Base-by-base conservation (phyloP, 2,113 vertebrate species). In the Pyxicephalus adspersus region DNA sequence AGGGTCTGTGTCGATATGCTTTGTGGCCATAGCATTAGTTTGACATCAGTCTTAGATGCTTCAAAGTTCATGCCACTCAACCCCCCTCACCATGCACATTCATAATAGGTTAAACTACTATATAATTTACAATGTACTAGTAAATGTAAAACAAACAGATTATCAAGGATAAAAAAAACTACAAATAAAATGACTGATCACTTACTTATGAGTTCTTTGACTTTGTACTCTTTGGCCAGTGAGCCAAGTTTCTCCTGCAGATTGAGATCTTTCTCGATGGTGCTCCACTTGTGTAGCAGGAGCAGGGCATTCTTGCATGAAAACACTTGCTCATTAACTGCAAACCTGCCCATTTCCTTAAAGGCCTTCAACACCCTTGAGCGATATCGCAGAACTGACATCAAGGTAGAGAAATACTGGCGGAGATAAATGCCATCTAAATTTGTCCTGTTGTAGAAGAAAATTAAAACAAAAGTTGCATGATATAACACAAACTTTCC, bases 251-350 rank as follows among this genome's bases (percentile, higher is more conserved):
- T 90, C 34, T 89, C 80, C 2, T 94, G 91, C 3, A 97, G 89
- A 0, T 78, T 60, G 3, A 58, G 18, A 70, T 94, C 89, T 22
- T 65, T 87, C 60, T 87, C 85, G 0, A 94, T 19, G 18, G 92
- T 57, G 75, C 94, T 93, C 97, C 96, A 98, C 82, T 91, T 93
- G 15, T 92, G 90, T 67, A 98, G 88, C 83, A 97, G 89, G 7
- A 90, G 0, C 18, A 99, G 92, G 11, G 88, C 83, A 0, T 96
- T 93, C 5, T 68, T 85, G 79, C 84, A 87, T 22, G 96, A 95
- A 9, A 97, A 89, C 1, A 90, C 51, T 0, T 86, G 83, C 19
- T 91, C 85, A 0, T 86, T 94, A 23, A 95, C 85, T 0, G 89
- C 89, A 61, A 95, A 89, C 23, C 90, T 85, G 58, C 86, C 84